Base-by-base conservation (phyloP, 1,140 invertebrate genomes). In the Microplitis demolitor region DNA sequence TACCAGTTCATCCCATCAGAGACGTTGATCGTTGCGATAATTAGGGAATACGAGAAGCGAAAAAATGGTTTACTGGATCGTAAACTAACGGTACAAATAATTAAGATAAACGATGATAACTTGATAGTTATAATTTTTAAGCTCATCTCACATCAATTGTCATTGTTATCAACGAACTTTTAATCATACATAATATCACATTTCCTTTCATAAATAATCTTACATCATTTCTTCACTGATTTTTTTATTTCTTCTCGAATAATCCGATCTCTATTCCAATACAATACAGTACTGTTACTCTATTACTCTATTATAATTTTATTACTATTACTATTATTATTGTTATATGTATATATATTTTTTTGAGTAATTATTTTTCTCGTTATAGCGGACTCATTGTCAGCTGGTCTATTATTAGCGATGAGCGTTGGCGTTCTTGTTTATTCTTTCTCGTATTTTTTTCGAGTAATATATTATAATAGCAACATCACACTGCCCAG, bases 91-190 rank as follows among this genome's bases (percentile, higher is more conserved):
- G 77, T 78, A 67, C 67, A 61, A 45, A 71, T 71, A 67, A 75
- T 72, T 62, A 73, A 79, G 77, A 79, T 79, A 79, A 78, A 64
- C 71, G 75, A n/a, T 53, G 74, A 77, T 78, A 67, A 69, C 56
- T 66, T 51, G 63, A 66, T 66, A 66, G 35, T 16, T 50, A 50
- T n/a, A 50, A 11, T 31, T 66, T 60, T 34, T 9, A 33, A 33
- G 33, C 31, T 31, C 4, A 5, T 45, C 39, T 45, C 39, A 54
- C 5, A n/a, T 54, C 53, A n/a, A 54, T 54, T 54, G 53, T 54
- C 53, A 16, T 54, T 54, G 13, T 14, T 54, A n/a, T n/a, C 16
- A 54, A 54, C 4, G 6, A 45, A 45, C 6, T 0, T 45, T 45
- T 45, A 45, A 45, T 45, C 39, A 45, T 45, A 6, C 24, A 2